Evolutionary conservation across 1,140 invertebrate genomes (phyloP).

Genomic region (Eumaeus atala): DNA sequence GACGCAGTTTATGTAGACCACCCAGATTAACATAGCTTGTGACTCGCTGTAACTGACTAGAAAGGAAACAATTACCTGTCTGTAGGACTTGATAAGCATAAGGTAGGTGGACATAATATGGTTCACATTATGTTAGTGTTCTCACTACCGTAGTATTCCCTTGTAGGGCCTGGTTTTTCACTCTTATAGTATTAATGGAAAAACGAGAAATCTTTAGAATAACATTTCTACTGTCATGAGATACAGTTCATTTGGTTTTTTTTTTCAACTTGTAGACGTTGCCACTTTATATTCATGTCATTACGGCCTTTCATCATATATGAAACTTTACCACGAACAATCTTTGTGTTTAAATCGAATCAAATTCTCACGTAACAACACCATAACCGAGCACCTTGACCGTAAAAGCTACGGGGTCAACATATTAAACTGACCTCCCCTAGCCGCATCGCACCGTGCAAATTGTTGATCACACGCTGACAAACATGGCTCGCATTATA

Average conservation of each 20-base stretch:
- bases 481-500: slow-evolving; percentile 19
- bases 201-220: no score
- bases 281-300: background rate
- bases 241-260: background rate
- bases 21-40: background rate
- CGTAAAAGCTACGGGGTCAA: slow-evolving; percentile 18
- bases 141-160: no score
- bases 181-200: no score
- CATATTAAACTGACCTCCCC: slow-evolving; percentile 14
- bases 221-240: background rate
- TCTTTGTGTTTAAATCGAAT: slow-evolving; percentile 22
- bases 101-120: no score
- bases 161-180: no score
- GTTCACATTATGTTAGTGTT: no score
- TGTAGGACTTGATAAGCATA: no score
- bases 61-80: no score
- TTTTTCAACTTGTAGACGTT: background rate
- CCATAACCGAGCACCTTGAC: slow-evolving; percentile 23
- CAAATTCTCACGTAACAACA: slow-evolving; percentile 31
- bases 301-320: background rate
- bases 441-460: slow-evolving; percentile 10
- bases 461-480: slow-evolving; percentile 12
- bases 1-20: slow-evolving; percentile 20
- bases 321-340: background rate
- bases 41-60: no score